Evolutionary conservation across 2,113 vertebrate genomes (phyloP), one percentile per base, ranked within the genome.

Genomic region (Hyla sarda): DNA sequence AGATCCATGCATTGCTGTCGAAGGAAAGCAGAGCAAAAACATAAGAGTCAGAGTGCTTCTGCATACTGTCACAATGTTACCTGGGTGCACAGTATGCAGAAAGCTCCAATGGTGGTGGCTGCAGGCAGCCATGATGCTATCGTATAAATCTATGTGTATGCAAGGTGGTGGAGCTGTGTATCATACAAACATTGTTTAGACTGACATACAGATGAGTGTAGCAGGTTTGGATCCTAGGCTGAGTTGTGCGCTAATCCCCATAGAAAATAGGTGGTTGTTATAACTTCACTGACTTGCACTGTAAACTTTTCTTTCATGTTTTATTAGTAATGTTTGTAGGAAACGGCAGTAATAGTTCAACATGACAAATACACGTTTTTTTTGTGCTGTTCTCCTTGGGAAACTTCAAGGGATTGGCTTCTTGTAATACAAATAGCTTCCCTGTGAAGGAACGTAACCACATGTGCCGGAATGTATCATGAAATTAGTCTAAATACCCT

Each of bases 251-350:
- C 62, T 67, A 30, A 30, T 16, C 28, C 1, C 14, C 25, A 67
- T 32, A 9, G 28, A 32, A 1, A 32, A 10, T 1, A 65, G 12
- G 10, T 30, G 60, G 3, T 3, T 67, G 0, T 56, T 56, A 56
- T 56, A 56, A 56, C 21, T 23, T 76, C 50, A 79, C 25, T 62
- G 60, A n/a, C 25, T 60, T 80, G 21, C 77, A 80, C 54, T 62
- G 58, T n/a, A 25, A 62, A 13, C 32, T 79, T 79, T 41, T 37
- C 23, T 85, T 50, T 77, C 37, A 67, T 11, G 14, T 78, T 78
- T 85, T 85, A 71, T 85, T 85, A 85, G 28, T 85, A 79, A 84
- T 62, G 62, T 79, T 77, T 85, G 84, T 85, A 85, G 84, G 75
- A 85, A 85, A 85, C 34, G 47, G 45, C 74, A 50, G 58, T 85